Base-by-base conservation (phyloP, 1,140 invertebrate genomes). In the Metopolophium dirhodum region DNA sequence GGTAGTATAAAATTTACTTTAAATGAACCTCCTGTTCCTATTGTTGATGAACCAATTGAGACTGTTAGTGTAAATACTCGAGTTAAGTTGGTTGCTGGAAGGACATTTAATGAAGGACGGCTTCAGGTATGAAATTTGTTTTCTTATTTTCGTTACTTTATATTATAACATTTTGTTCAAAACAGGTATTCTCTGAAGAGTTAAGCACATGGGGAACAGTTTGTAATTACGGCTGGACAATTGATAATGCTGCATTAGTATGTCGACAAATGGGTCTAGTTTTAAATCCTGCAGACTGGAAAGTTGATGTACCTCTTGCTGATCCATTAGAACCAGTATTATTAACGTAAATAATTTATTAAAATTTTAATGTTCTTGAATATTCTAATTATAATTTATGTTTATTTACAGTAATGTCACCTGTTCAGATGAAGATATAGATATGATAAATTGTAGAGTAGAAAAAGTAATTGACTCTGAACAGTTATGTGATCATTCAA, bases 181-280 rank as follows among this genome's bases (percentile, higher is more conserved):
- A 85, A 85, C 23, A 93, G 91, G 82, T 93, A 54, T 93, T 54
- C 88, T 91, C 97, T 61, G 82, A 93, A 57, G 91, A 93, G 37
- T 85, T 97, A 94, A 96, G 97, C 35, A 97, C 97, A 95, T 99
- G 99, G 99, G 99, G 99, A 88, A 99, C 98, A 1, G 98, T 99
- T 9, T 99, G 99, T 95, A 98, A 98, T 95, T 98, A 99, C 95
- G 97, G 97, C 49, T 99, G 99, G 98, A 99, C 97, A 87, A 97
- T 98, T n/a, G 96, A 97, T 86, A 97, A 98, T 94, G 98, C 99
- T 7, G 97, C 98, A 0, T 95, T 99, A 41, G 99, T 98, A 0
- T 99, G 99, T 95, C 98, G 99, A 95, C 99, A 99, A 95, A 95
- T 99, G 93, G 99, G 99, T 0, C 96, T 98, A 89, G 98, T 98